A percentile compares a stretch with the other conserved stretches of the same genome.
Conservation (phyloP, 1,140 invertebrate genomes). For the Atopsyche davidsoni region DNA sequence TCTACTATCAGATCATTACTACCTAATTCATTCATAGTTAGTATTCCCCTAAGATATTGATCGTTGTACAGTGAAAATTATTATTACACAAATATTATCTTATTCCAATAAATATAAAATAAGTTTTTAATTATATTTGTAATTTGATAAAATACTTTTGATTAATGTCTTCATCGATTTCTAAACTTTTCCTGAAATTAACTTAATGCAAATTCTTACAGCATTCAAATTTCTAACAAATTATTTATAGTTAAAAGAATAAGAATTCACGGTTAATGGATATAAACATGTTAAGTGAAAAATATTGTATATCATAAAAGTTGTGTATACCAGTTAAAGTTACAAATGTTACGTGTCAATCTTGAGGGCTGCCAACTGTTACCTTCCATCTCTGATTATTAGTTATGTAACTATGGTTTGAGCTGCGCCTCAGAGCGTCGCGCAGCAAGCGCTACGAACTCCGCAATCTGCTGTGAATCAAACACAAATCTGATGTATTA, state of each 20-base stretch:
- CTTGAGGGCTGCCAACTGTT: too few relatives aligned
- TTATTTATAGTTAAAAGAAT: constrained; percentile 22
- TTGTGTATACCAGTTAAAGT: constrained; percentile 28
- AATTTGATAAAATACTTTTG: constrained; percentile 27
- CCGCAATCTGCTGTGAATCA: too few relatives aligned
- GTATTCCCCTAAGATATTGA: constrained; percentile 22
- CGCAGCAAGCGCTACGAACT: too few relatives aligned
- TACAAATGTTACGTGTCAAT: constrained; percentile 4
- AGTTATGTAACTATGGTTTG: too few relatives aligned
- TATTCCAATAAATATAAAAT: constrained; percentile 25
- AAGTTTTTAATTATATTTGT: constrained; percentile 27
- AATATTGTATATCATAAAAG: constrained; percentile 9
- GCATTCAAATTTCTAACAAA: constrained; percentile 23
- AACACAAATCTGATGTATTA: too few relatives aligned
- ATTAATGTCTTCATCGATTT: constrained; percentile 24
- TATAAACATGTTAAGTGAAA: constrained; percentile 7
- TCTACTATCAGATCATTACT: constrained; percentile 14
- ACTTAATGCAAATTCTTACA: constrained; percentile 20
- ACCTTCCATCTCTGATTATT: too few relatives aligned
- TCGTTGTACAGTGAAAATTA: constrained; percentile 27
- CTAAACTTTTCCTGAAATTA: constrained; percentile 28
- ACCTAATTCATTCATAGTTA: constrained; percentile 13
- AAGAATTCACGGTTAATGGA: constrained; percentile 13
- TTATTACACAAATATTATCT: constrained; percentile 20
- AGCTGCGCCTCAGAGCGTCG: too few relatives aligned